Base-by-base conservation (phyloP, 2,113 vertebrate species). In the Glaucomys volans region DNA sequence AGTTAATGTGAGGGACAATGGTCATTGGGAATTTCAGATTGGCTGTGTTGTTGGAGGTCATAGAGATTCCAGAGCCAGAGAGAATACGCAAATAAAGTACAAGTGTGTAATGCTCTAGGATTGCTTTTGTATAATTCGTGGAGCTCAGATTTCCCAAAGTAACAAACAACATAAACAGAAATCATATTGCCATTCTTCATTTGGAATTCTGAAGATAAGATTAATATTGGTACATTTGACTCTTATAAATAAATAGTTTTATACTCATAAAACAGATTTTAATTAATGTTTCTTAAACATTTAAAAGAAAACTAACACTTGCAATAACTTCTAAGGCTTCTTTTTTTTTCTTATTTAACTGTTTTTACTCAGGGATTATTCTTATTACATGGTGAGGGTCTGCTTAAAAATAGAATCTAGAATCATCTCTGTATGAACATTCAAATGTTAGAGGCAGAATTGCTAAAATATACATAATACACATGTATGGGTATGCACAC, bases 351-450 rank as follows among this genome's bases (percentile, higher is more conserved):
- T 87, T 37, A 35, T 66, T 92, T 87, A 87, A 59, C 37, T 66
- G 17, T 79, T 90, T 57, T 87, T 79, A 86, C 6, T 80, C 44
- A 76, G 90, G 8, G 42, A 67, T 20, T 91, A 28, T 81, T 59
- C 44, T 47, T 37, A 74, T 30, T 67, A 13, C 5, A 32, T 13
- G 26, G 47, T 14, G 2, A 89, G 4, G 16, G 4, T 87, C 62
- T 94, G 12, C 69, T 85, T 92, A 79, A 94, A 95, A 94, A 32
- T 85, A 42, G 47, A 90, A 71, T 71, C 14, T 75, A 93, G 50
- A 88, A 69, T 86, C 35, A 83, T 2, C n/a, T 16, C 35, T 37
- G 18, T 6, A 9, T 47, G 17, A 94, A 44, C 47, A n/a, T 92
- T 62, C 44, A 75, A 69, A 96, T 89, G 54, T 76, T 50, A 59